A percentile compares a stretch with the other conserved stretches of the same genome.
Evolutionary conservation across 1,140 invertebrate genomes (phyloP).

Genomic region (Drosophila teissieri): DNA sequence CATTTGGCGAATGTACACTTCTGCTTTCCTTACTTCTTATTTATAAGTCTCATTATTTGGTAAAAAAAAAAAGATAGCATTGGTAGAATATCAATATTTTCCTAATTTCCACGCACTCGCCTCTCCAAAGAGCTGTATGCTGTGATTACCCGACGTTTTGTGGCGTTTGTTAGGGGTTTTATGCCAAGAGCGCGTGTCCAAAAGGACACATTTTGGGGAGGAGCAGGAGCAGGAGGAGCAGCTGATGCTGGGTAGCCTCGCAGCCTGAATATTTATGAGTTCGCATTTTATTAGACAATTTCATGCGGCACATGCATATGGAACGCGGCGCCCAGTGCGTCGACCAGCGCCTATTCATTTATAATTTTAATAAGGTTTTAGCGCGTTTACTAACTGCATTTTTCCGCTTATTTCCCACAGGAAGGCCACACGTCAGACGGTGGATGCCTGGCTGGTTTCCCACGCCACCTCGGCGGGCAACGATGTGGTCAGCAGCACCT

Average conservation of each 20-base stretch:
- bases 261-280: conserved; percentile 79
- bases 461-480: conserved; percentile 90
- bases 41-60: too few relatives aligned
- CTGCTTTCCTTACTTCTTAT: too few relatives aligned
- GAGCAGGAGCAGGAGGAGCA: not conserved
- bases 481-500: conserved; percentile 85
- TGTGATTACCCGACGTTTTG: conserved; percentile 51
- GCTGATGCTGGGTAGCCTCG: conserved; percentile 12
- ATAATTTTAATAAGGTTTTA: conserved; percentile 67
- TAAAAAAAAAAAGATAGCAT: too few relatives aligned
- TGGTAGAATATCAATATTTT: too few relatives aligned
- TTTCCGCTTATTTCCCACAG: conserved; percentile 86
- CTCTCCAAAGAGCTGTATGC: conserved; percentile 48
- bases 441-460: conserved; percentile 95
- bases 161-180: conserved; percentile 44
- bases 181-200: conserved; percentile 65
- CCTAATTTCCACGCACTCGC: not conserved
- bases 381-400: conserved; percentile 30
- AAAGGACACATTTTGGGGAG: conserved; percentile 53
- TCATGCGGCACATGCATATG: conserved; percentile 57
- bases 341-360: conserved; percentile 49
- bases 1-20: too few relatives aligned
- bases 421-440: conserved; percentile 95
- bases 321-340: conserved; percentile 1
- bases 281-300: conserved; percentile 73